A percentile compares a stretch with the other conserved stretches of the same genome.
phyloP scores from a whole-genome alignment of 2,888 invertebrate species.

The Aspidiotus rigidus region DNA sequence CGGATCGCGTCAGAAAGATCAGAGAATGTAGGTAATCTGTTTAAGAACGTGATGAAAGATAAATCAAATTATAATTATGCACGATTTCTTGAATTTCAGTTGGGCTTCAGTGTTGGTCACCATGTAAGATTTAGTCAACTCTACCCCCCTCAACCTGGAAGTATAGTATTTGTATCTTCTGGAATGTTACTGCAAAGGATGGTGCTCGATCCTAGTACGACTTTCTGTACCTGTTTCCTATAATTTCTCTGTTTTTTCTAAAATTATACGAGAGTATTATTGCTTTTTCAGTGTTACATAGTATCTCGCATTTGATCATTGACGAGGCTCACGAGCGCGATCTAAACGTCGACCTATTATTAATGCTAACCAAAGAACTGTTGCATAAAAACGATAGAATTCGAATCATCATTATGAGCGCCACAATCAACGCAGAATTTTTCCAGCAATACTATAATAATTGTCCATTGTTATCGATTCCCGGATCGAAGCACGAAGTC shows the following conservation, averaged over 20 bases:
- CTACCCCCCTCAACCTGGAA: constrained; percentile 49
- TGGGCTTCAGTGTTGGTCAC: constrained; percentile 58
- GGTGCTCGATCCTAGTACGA: constrained; percentile 42
- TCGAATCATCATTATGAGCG: constrained; percentile 62
- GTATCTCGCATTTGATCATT: constrained; percentile 58
- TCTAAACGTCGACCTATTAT: constrained; percentile 54
- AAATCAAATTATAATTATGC: constrained; percentile 21
- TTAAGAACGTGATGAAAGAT: constrained; percentile 4
- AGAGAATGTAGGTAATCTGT: constrained; percentile 47
- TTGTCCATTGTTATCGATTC: constrained; percentile 44
- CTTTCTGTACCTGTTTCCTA: too few species aligned
- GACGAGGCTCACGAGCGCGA: constrained; percentile 68
- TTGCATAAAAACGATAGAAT: constrained; percentile 49
- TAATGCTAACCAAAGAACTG: constrained; percentile 49
- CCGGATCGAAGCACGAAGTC: constrained; percentile 55
- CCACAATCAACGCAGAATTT: constrained; percentile 55
- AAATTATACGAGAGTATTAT: too few species aligned
- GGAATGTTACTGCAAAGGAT: constrained; percentile 51
- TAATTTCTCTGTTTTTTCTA: too few species aligned
- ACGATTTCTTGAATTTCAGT: constrained; percentile 41
- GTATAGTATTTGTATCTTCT: constrained; percentile 60
- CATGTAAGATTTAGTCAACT: constrained; percentile 53
- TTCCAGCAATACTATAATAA: constrained; percentile 47
- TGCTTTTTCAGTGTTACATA: constrained; percentile 43
- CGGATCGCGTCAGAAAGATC: constrained; percentile 54